Percentiles rank a stretch among this genome's conserved stretches.
These are phyloP conservation scores for Eidolon dupreanum DNA, from an alignment of 2,797 vertebrate species.

Conservation along the genomic window DNA sequence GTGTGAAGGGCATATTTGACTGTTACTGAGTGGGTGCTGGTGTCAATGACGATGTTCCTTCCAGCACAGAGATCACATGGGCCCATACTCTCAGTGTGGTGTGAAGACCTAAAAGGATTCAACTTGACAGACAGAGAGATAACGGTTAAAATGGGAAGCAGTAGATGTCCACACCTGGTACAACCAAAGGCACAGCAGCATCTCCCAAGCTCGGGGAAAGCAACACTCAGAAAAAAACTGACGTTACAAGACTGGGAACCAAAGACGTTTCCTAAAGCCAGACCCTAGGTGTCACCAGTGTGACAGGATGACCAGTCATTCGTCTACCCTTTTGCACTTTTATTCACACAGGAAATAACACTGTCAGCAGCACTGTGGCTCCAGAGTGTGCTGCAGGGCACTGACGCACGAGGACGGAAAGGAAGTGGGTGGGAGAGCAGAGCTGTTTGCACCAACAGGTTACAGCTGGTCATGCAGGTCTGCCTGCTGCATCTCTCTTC, in stretches of 20 bases:
- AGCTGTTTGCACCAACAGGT: not conserved
- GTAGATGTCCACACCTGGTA: not conserved
- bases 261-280: not conserved
- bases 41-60: not conserved
- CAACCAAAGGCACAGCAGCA: not conserved
- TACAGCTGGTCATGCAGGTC: not conserved
- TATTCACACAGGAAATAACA: slow-evolving; percentile 64
- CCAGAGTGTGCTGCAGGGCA: not conserved
- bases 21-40: not conserved
- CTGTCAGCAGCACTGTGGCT: not conserved
- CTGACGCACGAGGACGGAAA: slow-evolving; percentile 58
- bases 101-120: not conserved
- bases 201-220: accelerated
- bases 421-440: not conserved
- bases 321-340: not conserved
- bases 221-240: not conserved
- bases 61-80: not conserved
- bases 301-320: not conserved
- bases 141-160: not conserved
- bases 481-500: not conserved
- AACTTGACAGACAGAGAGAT: not conserved
- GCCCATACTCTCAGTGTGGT: not conserved
- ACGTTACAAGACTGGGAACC: too few relatives aligned
- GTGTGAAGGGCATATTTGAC: not conserved
- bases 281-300: slow-evolving; percentile 31